phyloP scores from a whole-genome alignment of 2,113 vertebrate species.

The Elephantulus edwardii region DNA sequence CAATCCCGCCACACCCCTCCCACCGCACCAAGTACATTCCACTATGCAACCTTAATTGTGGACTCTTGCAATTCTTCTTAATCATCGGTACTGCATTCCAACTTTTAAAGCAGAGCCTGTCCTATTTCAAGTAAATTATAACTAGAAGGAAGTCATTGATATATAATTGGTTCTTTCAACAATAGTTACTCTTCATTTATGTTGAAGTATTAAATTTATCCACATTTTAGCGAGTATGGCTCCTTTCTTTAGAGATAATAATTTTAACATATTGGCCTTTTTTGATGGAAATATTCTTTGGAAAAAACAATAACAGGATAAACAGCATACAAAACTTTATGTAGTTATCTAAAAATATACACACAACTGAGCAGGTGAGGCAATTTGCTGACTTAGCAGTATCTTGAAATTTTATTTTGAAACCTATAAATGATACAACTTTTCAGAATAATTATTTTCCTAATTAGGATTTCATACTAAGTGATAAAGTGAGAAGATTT shows the following conservation, averaged over 20 bases:
- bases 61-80: no score
- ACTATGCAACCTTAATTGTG: no score
- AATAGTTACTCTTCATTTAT: neutral
- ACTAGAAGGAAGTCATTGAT: neutral
- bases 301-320: neutral
- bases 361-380: neutral
- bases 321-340: neutral
- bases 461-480: constrained; percentile 16
- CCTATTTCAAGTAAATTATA: constrained; percentile 8
- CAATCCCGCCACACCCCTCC: no score
- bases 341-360: neutral
- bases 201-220: neutral
- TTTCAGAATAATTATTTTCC: neutral
- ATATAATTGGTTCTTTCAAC: neutral
- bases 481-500: constrained; percentile 30
- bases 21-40: no score
- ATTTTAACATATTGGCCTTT: neutral
- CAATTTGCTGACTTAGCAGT: neutral
- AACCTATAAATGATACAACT: neutral
- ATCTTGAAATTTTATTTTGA: constrained; percentile 26
- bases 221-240: neutral
- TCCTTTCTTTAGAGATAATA: constrained; percentile 14
- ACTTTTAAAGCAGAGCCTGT: no score
- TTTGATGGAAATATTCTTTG: neutral
- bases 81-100: no score